Base-by-base conservation (phyloP, 2,888 invertebrate species). In the Octonoba sinensis region DNA sequence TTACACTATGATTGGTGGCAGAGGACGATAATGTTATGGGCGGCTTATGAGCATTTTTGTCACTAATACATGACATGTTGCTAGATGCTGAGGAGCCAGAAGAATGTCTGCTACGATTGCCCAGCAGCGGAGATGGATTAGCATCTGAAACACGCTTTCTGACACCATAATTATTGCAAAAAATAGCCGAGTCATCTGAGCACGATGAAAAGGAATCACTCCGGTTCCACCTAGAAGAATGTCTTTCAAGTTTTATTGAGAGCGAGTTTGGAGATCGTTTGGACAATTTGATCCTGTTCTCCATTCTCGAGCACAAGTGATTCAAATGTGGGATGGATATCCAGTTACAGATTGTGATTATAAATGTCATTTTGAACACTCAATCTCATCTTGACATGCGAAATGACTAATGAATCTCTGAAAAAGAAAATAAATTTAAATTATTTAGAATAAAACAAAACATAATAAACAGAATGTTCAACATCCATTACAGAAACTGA, bases 61-160 rank as follows among this genome's bases (percentile, higher is more conserved):
- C 69, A 64, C 79, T 74, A n/a, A 69, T 16, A 27, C 64, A 66
- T 3, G 79, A 79, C 46, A 73, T 24, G 16, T 59, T 67, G 47
- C 79, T 79, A 16, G 73, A 74, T 4, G 60, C 18, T 22, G 79
- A 81, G n/a, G 73, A 81, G 3, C 79, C 73, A n/a, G 79, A 81
- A 15, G 73, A 73, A 49, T 81, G 62, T 18, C 73, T 46, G 22
- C 54, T 73, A 16, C 73, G 59, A 16, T 81, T 67, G 1, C 13
- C n/a, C 6, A 20, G 12, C 59, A 20, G 56, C 22, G 0, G 3
- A 16, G 44, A 27, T 13, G 13, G 59, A 49, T 51, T 56, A 3
- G n/a, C 64, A n/a, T 36, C 15, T 6, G 54, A 8, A n/a, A 62
- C 24, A n/a, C 16, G 64, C 3, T 64, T 64, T n/a, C 64, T 62